Evolutionary conservation across 2,113 vertebrate genomes (phyloP).

Genomic region (Lepisosteus oculatus): DNA sequence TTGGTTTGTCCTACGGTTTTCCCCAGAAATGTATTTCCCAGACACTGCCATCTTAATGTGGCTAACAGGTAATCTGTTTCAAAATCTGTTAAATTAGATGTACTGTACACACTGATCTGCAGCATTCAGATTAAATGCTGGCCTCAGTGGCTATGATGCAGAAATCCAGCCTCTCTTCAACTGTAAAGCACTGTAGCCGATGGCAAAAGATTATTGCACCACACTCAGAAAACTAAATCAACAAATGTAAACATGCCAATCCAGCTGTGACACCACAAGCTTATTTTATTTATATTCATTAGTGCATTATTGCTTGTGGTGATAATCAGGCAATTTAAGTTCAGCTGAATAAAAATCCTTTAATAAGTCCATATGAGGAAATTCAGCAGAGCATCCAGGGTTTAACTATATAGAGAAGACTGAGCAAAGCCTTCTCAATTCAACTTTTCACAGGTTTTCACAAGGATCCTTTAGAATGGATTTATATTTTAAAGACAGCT

Average conservation of each 20-base stretch:
- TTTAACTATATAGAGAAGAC: neutral
- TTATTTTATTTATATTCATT: neutral
- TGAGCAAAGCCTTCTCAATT: neutral
- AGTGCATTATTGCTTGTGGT: neutral
- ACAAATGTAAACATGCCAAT: constrained; percentile 8
- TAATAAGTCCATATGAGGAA: neutral
- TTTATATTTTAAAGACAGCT: too few species aligned
- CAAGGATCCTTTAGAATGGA: neutral
- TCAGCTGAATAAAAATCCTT: neutral
- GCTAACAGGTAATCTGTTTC: neutral
- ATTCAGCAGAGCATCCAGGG: neutral
- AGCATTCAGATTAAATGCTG: constrained; percentile 2
- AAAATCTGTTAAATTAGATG: neutral
- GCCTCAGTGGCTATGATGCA: neutral
- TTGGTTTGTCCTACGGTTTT: neutral
- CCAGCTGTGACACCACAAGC: neutral
- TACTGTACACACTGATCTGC: neutral
- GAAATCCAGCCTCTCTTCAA: neutral
- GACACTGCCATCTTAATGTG: neutral
- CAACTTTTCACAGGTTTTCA: neutral
- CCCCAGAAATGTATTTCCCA: neutral
- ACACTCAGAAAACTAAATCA: constrained; percentile 1
- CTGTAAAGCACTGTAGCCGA: neutral
- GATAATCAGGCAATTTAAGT: neutral
- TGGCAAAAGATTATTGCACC: neutral